Evolutionary conservation across 1,140 invertebrate species (phyloP), one percentile per base, ranked within the genome.

Genomic region (Potamilus streckersoni): DNA sequence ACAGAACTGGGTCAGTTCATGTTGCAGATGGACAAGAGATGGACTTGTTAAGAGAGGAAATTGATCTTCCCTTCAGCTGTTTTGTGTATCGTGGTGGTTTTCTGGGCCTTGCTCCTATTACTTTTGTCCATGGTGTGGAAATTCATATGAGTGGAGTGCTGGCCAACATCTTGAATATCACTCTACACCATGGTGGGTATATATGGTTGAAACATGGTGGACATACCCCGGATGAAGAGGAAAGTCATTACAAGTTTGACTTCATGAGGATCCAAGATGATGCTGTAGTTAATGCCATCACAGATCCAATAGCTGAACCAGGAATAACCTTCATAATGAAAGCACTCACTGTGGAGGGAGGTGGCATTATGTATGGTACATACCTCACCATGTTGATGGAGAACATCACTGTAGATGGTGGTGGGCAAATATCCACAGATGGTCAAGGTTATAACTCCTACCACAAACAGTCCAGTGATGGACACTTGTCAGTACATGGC

Each of bases 191-290:
- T 66, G 83, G 83, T 63, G 85, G 85, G 2, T 85, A 83, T 78
- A 61, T 86, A 13, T 86, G 85, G 85, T 71, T 86, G 11, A 83
- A 85, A 64, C 73, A 85, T 74, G 85, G 85, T 27, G 85, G 85
- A 20, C 76, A 78, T 23, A 86, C 83, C 15, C n/a, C 49, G 2
- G 66, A 69, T 19, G 72, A 82, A 63, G 38, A 76, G 19, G 67
- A 71, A 23, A 85, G 80, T 77, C 66, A 76, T 17, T 86, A 85
- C 70, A 79, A 63, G 17, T 83, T 84, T 63, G 69, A 82, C 13
- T 77, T 72, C 58, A 63, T 86, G 20, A 71, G 81, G 60, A 82
- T 86, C 19, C 85, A 86, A 76, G 83, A 86, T 70, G 77, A 81
- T 62, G 78, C 79, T 16, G 71, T 76, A 16, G 68, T 86, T n/a